A percentile compares a stretch with the other conserved stretches of the same genome.
Conservation (phyloP, 2,113 vertebrate genomes). For the Copsychus sechellarum region DNA sequence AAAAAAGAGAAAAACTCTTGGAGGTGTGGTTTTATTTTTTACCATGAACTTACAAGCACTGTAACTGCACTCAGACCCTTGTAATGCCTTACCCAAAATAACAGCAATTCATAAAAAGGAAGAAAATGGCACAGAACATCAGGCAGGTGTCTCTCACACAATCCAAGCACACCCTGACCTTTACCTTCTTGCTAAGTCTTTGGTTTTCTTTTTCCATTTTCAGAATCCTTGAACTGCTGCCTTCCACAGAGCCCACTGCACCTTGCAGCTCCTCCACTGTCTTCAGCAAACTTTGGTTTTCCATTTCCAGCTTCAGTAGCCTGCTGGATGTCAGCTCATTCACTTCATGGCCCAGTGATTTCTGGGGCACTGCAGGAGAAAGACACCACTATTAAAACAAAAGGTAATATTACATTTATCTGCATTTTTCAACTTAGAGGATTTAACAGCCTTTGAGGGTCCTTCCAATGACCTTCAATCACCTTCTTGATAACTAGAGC, state of each 20-base stretch:
- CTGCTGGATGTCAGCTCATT: slow-evolving; percentile 94
- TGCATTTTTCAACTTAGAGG: not conserved
- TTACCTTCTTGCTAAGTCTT: slow-evolving; percentile 88
- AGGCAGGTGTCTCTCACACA: not conserved
- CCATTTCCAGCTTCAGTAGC: slow-evolving; percentile 93
- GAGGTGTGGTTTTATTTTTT: not conserved
- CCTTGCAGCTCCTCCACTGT: slow-evolving; percentile 89
- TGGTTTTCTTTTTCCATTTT: slow-evolving; percentile 91
- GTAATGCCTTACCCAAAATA: not conserved
- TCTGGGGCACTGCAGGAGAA: slow-evolving; percentile 83
- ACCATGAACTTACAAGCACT: not conserved
- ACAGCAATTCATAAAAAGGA: not conserved
- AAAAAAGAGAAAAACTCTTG: not conserved
- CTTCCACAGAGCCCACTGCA: slow-evolving; percentile 74
- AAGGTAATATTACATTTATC: not conserved
- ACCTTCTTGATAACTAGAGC: not conserved
- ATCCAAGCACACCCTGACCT: not conserved
- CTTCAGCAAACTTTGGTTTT: slow-evolving; percentile 94
- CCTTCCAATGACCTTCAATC: not conserved
- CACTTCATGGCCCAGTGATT: slow-evolving; percentile 94
- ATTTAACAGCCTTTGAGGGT: not conserved
- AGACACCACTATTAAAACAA: not conserved
- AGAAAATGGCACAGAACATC: not conserved
- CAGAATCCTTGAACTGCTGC: slow-evolving; percentile 77
- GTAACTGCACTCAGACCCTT: not conserved